A percentile compares a stretch with the other conserved stretches of the same genome.
phyloP scores from a whole-genome alignment of 2,888 invertebrate species.

The Fragum whitleyi region DNA sequence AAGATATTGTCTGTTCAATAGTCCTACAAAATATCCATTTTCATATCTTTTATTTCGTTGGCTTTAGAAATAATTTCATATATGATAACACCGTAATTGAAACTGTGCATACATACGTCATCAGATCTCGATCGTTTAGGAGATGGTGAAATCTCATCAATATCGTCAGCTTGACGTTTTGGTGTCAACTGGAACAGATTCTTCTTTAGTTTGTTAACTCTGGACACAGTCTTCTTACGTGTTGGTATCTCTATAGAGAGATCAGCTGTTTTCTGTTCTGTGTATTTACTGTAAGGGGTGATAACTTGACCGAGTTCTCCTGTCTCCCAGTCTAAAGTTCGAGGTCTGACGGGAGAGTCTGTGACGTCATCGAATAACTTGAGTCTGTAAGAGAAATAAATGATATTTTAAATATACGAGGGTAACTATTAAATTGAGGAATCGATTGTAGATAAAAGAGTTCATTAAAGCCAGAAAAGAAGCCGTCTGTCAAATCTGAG shows the following conservation, averaged over 20 bases:
- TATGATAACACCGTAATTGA: no score
- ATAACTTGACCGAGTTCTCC: neutral
- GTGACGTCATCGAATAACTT: slow-evolving; percentile 24
- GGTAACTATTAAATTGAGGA: no score
- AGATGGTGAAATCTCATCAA: slow-evolving; percentile 1
- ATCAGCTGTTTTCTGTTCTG: slow-evolving; percentile 28
- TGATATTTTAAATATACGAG: no score
- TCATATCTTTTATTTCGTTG: no score
- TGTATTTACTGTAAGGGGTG: slow-evolving; percentile 30
- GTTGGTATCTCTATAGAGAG: slow-evolving; percentile 15
- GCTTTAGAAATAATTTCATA: no score
- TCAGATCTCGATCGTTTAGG: neutral
- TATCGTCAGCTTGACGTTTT: slow-evolving; percentile 44
- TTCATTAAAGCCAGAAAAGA: no score
- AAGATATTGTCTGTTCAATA: no score
- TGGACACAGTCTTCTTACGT: neutral
- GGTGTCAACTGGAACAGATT: slow-evolving; percentile 31
- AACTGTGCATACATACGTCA: neutral
- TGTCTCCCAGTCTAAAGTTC: slow-evolving; percentile 13
- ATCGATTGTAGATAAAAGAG: no score
- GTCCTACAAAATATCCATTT: no score
- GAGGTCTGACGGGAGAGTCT: slow-evolving; percentile 17
- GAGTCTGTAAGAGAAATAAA: slow-evolving; percentile 19
- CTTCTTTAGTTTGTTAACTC: slow-evolving; percentile 28
- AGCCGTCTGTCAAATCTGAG: no score